Base-by-base conservation (phyloP, 1,140 invertebrate genomes). In the Chironomus tepperi region DNA sequence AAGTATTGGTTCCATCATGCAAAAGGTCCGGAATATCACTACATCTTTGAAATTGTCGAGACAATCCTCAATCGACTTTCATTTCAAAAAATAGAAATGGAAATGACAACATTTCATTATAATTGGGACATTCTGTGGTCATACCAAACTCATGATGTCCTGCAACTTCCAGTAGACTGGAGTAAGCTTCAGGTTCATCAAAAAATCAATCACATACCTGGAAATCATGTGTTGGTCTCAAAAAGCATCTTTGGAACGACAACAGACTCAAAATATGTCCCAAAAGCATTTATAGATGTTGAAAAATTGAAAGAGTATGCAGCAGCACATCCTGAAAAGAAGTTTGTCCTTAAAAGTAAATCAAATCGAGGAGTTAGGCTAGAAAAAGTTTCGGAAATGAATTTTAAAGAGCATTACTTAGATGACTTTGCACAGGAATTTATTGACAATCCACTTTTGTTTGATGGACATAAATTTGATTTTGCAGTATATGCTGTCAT, bases 381-480 rank as follows among this genome's bases (percentile, higher is more conserved):
- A 7, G 19, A 21, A 70, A 19, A 70, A 7, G 16, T 70, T 9
- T 18, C 16, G 0, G 65, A 70, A 70, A 70, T 70, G 16, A 21
- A 19, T 19, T 70, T 70, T 7, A 7, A 5, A 8, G 16, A 70
- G 6, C n/a, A n/a, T n/a, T n/a, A 19, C 65, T 8, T 18, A 1
- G 16, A 70, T 19, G 65, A 18, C 19, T 70, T 70, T 70, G 65
- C 65, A 7, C 65, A 70, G 7, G 65, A 70, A 70, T 70, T 19
- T 21, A 21, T 70, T 19, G n/a, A n/a, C 3, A 70, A 70, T 70
- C 65, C 65, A 18, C 18, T 70, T 7, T 19, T 70, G 1, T 70
- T 70, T 6, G 12, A 70, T 19, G 65, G 65, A 8, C 65, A 70
- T 21, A 70, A 70, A 21, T 70, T 70, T 19, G 65, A 70, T 70